Evolutionary conservation across 2,113 vertebrate genomes (phyloP).

Genomic region (Sigmodon hispidus): DNA sequence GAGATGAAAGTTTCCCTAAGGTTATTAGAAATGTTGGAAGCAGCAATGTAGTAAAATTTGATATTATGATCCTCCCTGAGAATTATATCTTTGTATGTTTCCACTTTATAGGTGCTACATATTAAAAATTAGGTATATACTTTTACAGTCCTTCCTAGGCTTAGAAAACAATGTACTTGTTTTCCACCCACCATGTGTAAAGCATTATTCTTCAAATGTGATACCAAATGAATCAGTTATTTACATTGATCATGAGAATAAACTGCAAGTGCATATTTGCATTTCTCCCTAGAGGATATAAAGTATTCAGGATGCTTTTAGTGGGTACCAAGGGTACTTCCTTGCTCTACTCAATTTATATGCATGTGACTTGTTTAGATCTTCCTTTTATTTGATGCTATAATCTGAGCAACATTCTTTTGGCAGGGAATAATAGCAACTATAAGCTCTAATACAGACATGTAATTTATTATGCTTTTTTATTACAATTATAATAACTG

Average conservation of each 20-base stretch:
- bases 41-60: slow-evolving; percentile 33
- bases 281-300: neutral
- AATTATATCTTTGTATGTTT: neutral
- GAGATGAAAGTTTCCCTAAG: slow-evolving; percentile 58
- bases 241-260: neutral
- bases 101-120: neutral
- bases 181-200: neutral
- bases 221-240: neutral
- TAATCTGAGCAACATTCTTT: neutral
- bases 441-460: neutral
- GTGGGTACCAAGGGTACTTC: neutral
- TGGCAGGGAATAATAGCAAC: neutral
- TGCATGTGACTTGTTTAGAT: neutral
- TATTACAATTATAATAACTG: neutral
- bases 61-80: slow-evolving; percentile 8
- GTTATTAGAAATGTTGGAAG: slow-evolving; percentile 44
- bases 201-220: neutral
- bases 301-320: neutral
- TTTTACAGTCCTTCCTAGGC: neutral
- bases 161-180: neutral
- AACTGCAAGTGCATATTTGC: neutral
- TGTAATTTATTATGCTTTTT: neutral
- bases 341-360: neutral
- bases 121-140: neutral
- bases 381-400: neutral